Evolutionary conservation across 2,888 invertebrate species (phyloP).

Genomic region (Tachina lurida): DNA sequence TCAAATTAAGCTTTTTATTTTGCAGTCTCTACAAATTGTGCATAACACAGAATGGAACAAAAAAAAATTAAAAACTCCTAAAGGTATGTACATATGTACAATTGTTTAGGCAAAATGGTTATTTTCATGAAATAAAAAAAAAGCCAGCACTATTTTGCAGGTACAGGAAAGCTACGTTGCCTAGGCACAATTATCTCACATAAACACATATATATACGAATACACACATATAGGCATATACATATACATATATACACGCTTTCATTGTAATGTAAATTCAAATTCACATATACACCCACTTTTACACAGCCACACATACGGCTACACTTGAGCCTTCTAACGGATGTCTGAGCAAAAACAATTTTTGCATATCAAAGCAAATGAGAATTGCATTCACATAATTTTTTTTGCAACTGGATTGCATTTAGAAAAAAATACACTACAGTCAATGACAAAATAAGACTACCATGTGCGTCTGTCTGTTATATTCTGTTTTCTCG

Average conservation of each 20-base stretch:
- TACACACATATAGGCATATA: background rate
- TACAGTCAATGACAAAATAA: constrained; percentile 3
- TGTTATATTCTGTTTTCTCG: too few species aligned
- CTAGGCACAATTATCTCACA: background rate
- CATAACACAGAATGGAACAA: background rate
- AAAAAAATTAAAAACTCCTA: constrained; percentile 14
- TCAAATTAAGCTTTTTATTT: background rate
- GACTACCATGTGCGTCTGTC: too few species aligned
- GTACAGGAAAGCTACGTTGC: constrained; percentile 1
- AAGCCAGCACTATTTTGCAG: background rate
- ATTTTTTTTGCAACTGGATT: background rate
- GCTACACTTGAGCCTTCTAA: constrained; percentile 17
- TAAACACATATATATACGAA: background rate
- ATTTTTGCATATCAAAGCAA: constrained; percentile 67
- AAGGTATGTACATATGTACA: background rate
- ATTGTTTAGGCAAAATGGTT: constrained; percentile 19
- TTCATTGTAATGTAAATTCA: background rate
- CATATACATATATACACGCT: background rate
- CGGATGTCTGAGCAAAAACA: constrained; percentile 62
- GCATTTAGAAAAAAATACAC: background rate
- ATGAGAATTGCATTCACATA: constrained; percentile 59
- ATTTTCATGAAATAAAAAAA: constrained; percentile 24
- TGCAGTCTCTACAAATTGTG: background rate
- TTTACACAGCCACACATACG: background rate
- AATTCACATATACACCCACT: constrained; percentile 3